These are phyloP conservation scores for Parascotia fuliginaria DNA, from an alignment of 2,888 invertebrate species.

Conservation along the genomic window DNA sequence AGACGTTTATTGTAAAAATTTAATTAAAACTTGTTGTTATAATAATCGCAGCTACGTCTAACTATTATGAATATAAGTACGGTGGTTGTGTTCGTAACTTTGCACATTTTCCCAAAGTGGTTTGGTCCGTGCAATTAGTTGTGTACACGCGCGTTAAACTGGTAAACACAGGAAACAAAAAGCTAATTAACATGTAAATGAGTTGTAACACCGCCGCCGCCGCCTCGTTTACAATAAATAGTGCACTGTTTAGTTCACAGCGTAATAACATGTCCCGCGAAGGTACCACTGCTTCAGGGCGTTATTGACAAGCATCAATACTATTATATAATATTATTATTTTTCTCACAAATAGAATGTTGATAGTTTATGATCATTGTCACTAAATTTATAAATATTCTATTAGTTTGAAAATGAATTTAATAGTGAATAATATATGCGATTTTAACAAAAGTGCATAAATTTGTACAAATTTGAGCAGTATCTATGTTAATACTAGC, in stretches of 20 bases:
- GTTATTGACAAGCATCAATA: too few species aligned
- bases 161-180: background rate
- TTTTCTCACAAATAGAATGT: too few species aligned
- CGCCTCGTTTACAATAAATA: background rate
- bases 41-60: too few species aligned
- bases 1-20: too few species aligned
- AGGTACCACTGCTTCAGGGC: too few species aligned
- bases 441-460: background rate
- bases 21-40: too few species aligned
- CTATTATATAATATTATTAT: too few species aligned
- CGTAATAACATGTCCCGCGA: background rate
- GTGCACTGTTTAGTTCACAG: background rate
- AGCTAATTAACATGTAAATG: background rate
- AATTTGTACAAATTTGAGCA: background rate
- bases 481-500: background rate
- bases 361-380: too few species aligned
- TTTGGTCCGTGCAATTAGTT: background rate
- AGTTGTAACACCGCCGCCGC: background rate
- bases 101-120: background rate
- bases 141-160: background rate
- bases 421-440: too few species aligned
- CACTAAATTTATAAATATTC: too few species aligned
- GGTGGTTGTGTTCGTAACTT: too few species aligned
- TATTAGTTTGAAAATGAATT: too few species aligned
- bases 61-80: background rate